Conservation (phyloP, 2,888 invertebrate genomes). For the Axea sp. region DNA sequence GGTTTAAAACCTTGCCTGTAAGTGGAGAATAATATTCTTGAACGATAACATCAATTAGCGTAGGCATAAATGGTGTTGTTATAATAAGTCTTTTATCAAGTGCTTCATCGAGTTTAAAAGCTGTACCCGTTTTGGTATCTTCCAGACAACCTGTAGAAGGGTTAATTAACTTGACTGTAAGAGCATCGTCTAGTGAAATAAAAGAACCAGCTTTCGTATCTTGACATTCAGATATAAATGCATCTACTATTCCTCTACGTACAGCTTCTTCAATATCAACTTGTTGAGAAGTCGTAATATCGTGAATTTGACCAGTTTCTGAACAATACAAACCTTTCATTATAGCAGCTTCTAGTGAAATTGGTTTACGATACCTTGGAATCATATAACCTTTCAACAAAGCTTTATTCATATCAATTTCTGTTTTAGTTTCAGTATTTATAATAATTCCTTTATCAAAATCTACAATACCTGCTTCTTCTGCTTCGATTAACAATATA, state of each 20-base stretch:
- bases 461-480: constrained; percentile 89
- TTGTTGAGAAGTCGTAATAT: constrained; percentile 86
- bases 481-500: constrained; percentile 89
- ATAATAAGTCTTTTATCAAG: constrained; percentile 85
- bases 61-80: constrained; percentile 86
- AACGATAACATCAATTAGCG: constrained; percentile 87
- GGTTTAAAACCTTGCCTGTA: constrained; percentile 88
- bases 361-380: constrained; percentile 85
- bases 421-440: constrained; percentile 85
- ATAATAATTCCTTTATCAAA: constrained; percentile 86
- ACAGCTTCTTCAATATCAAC: constrained; percentile 89
- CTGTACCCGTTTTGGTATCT: constrained; percentile 85
- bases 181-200: constrained; percentile 87
- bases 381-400: constrained; percentile 86
- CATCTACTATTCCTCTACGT: constrained; percentile 88
- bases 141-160: constrained; percentile 86
- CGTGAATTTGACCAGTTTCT: constrained; percentile 85
- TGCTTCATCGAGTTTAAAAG: constrained; percentile 86
- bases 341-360: constrained; percentile 89
- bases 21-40: constrained; percentile 88
- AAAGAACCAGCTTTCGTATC: constrained; percentile 87
- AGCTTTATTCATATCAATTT: constrained; percentile 86
- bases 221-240: constrained; percentile 89
- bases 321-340: constrained; percentile 86
- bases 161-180: constrained; percentile 85